Base-by-base conservation (phyloP, 2,888 invertebrate species). In the Polyommatus iphigenia region DNA sequence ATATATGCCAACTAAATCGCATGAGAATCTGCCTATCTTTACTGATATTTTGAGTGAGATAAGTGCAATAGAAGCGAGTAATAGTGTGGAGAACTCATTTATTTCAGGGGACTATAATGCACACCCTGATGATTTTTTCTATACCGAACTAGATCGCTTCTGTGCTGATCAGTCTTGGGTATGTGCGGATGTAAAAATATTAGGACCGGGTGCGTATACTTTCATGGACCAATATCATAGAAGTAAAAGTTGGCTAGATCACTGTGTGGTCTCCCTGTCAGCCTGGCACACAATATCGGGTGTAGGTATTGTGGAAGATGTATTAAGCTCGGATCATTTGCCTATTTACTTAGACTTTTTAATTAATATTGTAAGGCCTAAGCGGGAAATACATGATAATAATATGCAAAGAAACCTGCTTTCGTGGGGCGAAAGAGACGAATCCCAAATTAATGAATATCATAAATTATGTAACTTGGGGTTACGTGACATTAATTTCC, bases 271-370 rank as follows among this genome's bases (percentile, higher is more conserved):
- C 62, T 62, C 24, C 62, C 20, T 62, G 20, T 62, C 62, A 7
- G 24, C 62, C 62, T 20, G 20, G 20, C 62, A 20, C n/a, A 62
- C 24, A 2, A 3, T 62, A 8, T 62, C 62, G 10, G 8, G 20
- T 20, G 8, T 62, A 20, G 62, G 62, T 62, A 20, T 62, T 62
- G 10, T 62, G 20, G 62, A 62, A 62, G 62, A 24, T 20, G 24
- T 62, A 62, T 62, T 62, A 24, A 13, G 62, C 7, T 62, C 62
- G 20, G 62, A 62, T 62, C 62, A 62, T 24, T 20, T 62, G 62
- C 24, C 62, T 62, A 62, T 62, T 62, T 62, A 62, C 62, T 24
- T 62, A 62, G 62, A 62, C 20, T 62, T 20, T 62, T 20, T 62
- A 20, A 1, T 20, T 10, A 10, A 24, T 24, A 3, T 62, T 62